Evolutionary conservation across 2,888 invertebrate genomes (phyloP).

Genomic region (Microplitis manilae): DNA sequence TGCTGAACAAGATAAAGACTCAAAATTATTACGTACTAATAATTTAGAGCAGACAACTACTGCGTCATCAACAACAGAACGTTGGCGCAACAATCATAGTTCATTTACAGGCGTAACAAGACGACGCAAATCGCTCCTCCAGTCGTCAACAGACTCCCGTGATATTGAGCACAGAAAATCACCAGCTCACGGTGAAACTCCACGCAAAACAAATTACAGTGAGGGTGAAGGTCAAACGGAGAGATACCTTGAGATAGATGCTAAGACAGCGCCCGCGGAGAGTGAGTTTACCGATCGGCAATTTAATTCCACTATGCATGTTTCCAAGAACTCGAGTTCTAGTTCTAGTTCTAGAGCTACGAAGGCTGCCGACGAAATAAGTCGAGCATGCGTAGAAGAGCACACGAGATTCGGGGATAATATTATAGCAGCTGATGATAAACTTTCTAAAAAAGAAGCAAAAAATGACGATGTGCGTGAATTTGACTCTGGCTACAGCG

Average conservation of each 20-base stretch:
- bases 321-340: not conserved
- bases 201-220: conserved; percentile 54
- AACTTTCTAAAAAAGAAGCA: not conserved
- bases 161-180: conserved; percentile 56
- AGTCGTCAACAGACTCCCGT: conserved; percentile 49
- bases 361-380: not conserved
- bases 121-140: conserved; percentile 34
- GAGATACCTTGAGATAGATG: conserved; percentile 41
- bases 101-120: conserved; percentile 28
- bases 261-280: conserved; percentile 24
- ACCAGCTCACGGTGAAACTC: conserved; percentile 56
- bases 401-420: conserved; percentile 10
- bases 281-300: conserved; percentile 45
- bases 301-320: conserved; percentile 15
- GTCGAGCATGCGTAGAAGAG: not conserved
- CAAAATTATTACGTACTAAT: conserved; percentile 15
- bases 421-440: not conserved
- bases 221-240: conserved; percentile 48
- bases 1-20: not conserved
- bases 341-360: not conserved
- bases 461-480: not conserved
- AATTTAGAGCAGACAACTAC: conserved; percentile 32
- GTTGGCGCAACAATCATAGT: conserved; percentile 41
- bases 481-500: conserved; percentile 13
- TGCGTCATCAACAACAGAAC: conserved; percentile 36